These are phyloP conservation scores for Fissipunctia ypsillon DNA, from an alignment of 2,888 invertebrate genomes.

Conservation along the genomic window DNA sequence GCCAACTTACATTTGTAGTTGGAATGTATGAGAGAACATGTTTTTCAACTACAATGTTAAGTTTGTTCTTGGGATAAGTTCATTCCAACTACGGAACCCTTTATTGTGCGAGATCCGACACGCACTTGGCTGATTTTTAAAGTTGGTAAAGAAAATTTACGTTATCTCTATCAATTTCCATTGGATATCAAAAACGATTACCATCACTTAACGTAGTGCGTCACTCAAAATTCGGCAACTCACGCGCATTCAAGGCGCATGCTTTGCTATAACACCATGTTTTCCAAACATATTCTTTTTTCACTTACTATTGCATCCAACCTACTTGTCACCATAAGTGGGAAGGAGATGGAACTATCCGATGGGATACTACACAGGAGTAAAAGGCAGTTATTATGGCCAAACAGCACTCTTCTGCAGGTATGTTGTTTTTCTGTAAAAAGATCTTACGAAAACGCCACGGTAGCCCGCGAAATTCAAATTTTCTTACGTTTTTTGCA, in stretches of 20 bases:
- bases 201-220: constrained; percentile 41
- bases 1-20: no score
- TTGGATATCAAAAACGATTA: constrained; percentile 31
- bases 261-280: constrained; percentile 51
- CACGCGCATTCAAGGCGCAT: constrained; percentile 46
- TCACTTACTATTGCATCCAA: constrained; percentile 39
- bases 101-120: no score
- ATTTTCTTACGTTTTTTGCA: no score
- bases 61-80: no score
- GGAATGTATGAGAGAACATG: no score
- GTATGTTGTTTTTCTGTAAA: constrained; percentile 66
- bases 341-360: constrained; percentile 66
- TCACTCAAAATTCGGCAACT: constrained; percentile 19
- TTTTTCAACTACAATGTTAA: no score
- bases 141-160: background rate
- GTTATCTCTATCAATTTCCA: constrained; percentile 45
- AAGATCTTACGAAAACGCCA: no score
- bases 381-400: constrained; percentile 80
- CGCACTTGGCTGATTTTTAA: no score
- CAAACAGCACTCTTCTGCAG: constrained; percentile 81
- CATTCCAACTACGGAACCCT: no score
- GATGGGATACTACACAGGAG: constrained; percentile 72
- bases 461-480: no score
- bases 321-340: constrained; percentile 43
- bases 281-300: constrained; percentile 41